A percentile compares a stretch with the other conserved stretches of the same genome.
phyloP scores from a whole-genome alignment of 1,140 invertebrate genomes.

The Drosophila busckii region DNA sequence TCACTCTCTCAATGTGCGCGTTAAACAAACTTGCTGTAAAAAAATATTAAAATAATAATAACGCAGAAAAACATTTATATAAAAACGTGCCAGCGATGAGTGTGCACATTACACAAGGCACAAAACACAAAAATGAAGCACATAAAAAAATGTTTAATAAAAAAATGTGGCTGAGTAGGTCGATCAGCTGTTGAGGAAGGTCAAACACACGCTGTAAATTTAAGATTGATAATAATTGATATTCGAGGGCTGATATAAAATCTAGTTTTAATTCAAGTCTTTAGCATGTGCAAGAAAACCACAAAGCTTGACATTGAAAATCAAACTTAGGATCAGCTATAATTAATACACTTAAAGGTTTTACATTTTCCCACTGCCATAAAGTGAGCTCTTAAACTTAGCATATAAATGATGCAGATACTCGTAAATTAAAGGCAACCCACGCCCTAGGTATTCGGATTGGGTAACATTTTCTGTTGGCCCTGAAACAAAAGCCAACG shows the following conservation, averaged over 20 bases:
- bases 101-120: conserved; percentile 65
- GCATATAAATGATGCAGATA: conserved; percentile 1
- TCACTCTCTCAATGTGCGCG: conserved; percentile 19
- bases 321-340: not conserved
- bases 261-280: conserved; percentile 2
- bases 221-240: conserved; percentile 1
- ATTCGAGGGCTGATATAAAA: not conserved
- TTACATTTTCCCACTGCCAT: conserved; percentile 16
- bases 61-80: conserved; percentile 20
- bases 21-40: conserved; percentile 16
- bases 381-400: conserved; percentile 13
- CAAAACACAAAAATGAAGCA: conserved; percentile 17
- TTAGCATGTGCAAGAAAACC: conserved; percentile 15
- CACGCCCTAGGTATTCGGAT: conserved; percentile 19
- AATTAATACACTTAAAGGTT: conserved; percentile 25
- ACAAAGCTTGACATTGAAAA: conserved; percentile 37
- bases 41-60: conserved; percentile 26
- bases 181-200: conserved; percentile 36
- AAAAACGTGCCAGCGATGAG: conserved; percentile 66
- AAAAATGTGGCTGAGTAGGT: conserved; percentile 24
- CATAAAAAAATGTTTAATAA: conserved; percentile 46
- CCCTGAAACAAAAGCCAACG: conserved; percentile 32
- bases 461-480: conserved; percentile 17
- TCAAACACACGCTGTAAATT: conserved; percentile 34
- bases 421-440: conserved; percentile 9